A percentile compares a stretch with the other conserved stretches of the same genome.
These are phyloP conservation scores for Corythucha ciliata DNA, from an alignment of 2,888 invertebrate genomes.

Conservation along the genomic window DNA sequence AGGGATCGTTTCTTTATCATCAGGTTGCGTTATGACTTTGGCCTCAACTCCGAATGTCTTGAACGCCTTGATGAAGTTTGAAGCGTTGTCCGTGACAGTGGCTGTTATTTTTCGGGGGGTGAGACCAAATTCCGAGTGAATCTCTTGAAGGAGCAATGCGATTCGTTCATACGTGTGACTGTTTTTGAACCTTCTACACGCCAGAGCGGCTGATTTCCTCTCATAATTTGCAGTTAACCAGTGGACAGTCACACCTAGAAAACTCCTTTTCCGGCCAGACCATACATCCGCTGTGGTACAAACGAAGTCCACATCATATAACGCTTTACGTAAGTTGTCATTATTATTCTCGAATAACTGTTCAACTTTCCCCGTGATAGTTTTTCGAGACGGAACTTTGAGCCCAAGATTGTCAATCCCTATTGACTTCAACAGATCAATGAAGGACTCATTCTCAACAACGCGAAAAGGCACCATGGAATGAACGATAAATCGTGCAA, in stretches of 20 bases:
- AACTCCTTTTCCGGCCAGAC: conserved; percentile 21
- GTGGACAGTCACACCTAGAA: conserved; percentile 22
- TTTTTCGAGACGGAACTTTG: conserved; percentile 13
- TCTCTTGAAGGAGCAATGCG: conserved; percentile 5
- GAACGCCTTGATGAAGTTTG: conserved; percentile 22
- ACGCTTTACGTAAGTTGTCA: conserved; percentile 7
- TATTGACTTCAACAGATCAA: conserved; percentile 17
- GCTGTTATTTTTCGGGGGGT: conserved; percentile 13
- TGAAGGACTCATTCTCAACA: conserved; percentile 15
- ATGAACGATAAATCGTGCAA: conserved; percentile 5
- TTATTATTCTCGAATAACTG: conserved; percentile 8
- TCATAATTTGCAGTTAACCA: conserved; percentile 17
- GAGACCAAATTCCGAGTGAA: conserved; percentile 15
- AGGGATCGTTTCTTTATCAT: too few species aligned
- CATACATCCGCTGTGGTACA: conserved; percentile 21
- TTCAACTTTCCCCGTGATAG: neutral
- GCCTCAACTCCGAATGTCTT: conserved; percentile 23
- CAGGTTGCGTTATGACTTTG: neutral
- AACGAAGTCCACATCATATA: conserved; percentile 5
- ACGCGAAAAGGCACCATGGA: conserved; percentile 16
- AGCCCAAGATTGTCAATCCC: conserved; percentile 14
- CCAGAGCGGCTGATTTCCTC: conserved; percentile 16
- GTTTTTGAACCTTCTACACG: conserved; percentile 20
- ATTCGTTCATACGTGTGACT: conserved; percentile 14
- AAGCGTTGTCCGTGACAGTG: conserved; percentile 18